These are phyloP conservation scores for Mareca strepera DNA, from an alignment of 2,797 vertebrate genomes.

Conservation along the genomic window DNA sequence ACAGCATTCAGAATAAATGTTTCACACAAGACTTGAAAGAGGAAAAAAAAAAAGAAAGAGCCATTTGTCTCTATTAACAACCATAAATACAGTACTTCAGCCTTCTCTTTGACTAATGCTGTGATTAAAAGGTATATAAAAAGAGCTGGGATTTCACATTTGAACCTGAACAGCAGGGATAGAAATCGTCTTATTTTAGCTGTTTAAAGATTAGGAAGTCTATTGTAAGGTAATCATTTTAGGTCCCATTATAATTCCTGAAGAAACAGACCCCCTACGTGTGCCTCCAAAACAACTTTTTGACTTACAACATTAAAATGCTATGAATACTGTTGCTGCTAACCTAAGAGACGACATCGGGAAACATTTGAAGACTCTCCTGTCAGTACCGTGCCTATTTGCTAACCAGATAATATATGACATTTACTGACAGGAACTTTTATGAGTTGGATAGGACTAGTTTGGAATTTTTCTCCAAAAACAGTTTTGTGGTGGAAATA, in stretches of 20 bases:
- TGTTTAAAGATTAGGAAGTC: slow-evolving; percentile 4
- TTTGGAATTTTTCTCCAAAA: background rate
- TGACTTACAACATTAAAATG: background rate
- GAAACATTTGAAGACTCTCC: background rate
- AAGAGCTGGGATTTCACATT: background rate
- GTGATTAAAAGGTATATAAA: slow-evolving; percentile 11
- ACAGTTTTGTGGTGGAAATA: background rate
- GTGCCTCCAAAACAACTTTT: background rate
- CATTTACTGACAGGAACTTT: background rate
- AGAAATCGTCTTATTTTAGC: background rate
- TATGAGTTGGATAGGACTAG: background rate
- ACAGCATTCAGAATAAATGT: background rate
- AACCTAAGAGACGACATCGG: background rate
- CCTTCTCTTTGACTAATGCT: background rate
- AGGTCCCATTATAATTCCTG: background rate
- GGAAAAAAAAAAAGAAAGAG: background rate
- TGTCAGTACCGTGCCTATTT: background rate
- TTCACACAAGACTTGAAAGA: background rate
- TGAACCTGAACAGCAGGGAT: slow-evolving; percentile 7
- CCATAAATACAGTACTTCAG: background rate
- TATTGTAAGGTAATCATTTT: background rate
- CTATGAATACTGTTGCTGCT: background rate
- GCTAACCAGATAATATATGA: background rate
- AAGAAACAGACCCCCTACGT: background rate
- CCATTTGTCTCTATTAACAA: background rate